Evolutionary conservation across 2,888 invertebrate species (phyloP), one percentile per base, ranked within the genome.

Genomic region (Bimastos eiseni): DNA sequence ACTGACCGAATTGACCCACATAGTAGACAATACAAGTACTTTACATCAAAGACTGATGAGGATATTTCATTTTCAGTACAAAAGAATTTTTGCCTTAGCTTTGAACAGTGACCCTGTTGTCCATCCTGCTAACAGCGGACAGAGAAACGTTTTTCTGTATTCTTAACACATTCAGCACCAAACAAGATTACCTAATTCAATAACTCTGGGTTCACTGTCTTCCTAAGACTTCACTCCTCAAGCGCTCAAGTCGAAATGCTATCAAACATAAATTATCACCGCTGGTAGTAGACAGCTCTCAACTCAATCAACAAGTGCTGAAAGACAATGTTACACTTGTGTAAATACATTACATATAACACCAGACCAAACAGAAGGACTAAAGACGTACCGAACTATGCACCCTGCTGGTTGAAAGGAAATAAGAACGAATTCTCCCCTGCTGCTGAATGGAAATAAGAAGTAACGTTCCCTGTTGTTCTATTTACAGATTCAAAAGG

Each of bases 71-170:
- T 70, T 70, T n/a, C 11, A 70, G 70, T n/a, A 70, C 70, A n/a
- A 70, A 70, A 70, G 70, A 30, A 70, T 70, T 70, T 30, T 24
- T 17, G 70, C 70, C 70, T 70, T n/a, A n/a, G 70, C 70, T 70
- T n/a, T 70, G 8, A 49, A n/a, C 30, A n/a, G n/a, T n/a, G n/a
- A 4, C 13, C 70, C 30, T 8, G 70, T n/a, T 70, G 70, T 70
- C n/a, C n/a, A n/a, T 30, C n/a, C 49, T 49, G 2, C 3, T 44
- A 49, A 24, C 24, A 6, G 49, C 24, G 21, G 49, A 24, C 30
- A 70, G 70, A 70, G 70, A 70, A 70, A 70, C 70, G n/a, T 70
- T 70, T 70, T 70, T 70, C 70, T n/a, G 70, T n/a, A n/a, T 70
- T 70, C 70, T 70, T 70, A 30, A n/a, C 70, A n/a, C 70, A 13